Evolutionary conservation across 2,888 invertebrate species (phyloP), one percentile per base, ranked within the genome.

Genomic region (Actias luna): DNA sequence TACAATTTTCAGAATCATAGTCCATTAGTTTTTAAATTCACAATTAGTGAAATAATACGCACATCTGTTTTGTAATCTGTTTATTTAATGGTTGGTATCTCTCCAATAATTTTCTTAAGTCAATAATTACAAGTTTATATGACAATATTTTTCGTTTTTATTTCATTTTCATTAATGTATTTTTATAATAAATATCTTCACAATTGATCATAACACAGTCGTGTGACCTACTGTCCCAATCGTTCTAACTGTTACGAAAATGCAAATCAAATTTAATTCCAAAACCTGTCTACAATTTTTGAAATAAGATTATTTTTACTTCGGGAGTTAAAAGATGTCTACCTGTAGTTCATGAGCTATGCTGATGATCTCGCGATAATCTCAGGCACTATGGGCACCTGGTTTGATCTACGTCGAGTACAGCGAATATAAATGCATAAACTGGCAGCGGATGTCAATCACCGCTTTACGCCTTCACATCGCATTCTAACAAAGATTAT

Each of bases 71-170:
- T 92, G 92, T 92, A 88, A 90, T 92, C 85, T 87, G 92, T 92
- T 92, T 92, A 92, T 92, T 92, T 90, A 92, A 91, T 92, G 89
- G 89, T 89, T 89, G 89, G 89, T 88, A 87, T 88, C 88, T 89
- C 86, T 86, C 90, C 92, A 91, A 92, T 92, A 92, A 91, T 91
- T 91, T 84, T 87, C 92, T 92, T 92, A 91, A 87, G 84, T 89
- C 90, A 90, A 84, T 90, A 92, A 92, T 92, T 92, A 92, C 91
- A 92, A 88, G 88, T 90, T 92, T 92, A 92, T 89, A 86, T 89
- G 90, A 90, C 91, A 91, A 88, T 92, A 90, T 89, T 89, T 90
- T 89, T 92, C 88, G 85, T 89, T 91, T 90, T 90, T 89, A 90
- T 89, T 89, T 83, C 88, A 88, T 91, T 92, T 92, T 92, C 89